A percentile compares a stretch with the other conserved stretches of the same genome.
These are phyloP conservation scores for Pangasius sanitwongsei DNA, from an alignment of 2,797 vertebrate genomes.

Conservation along the genomic window DNA sequence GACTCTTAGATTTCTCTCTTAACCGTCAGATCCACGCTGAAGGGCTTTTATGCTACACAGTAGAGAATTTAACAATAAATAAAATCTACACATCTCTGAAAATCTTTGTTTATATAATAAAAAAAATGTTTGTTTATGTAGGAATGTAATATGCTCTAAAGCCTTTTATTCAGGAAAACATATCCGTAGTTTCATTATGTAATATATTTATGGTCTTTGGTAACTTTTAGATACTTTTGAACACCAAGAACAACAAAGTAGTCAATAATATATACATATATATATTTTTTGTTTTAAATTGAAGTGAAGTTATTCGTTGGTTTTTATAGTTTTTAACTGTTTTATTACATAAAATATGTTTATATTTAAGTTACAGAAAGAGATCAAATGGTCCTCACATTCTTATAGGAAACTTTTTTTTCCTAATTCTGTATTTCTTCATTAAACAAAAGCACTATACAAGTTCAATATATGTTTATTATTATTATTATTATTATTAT, in stretches of 20 bases:
- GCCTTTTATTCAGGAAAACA: not conserved
- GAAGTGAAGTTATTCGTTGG: not conserved
- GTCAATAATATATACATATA: not conserved
- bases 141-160: not conserved
- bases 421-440: not conserved
- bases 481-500: conserved; percentile 22
- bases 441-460: not conserved
- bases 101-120: too few relatives aligned
- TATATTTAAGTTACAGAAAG: not conserved
- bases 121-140: too few relatives aligned
- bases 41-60: not conserved
- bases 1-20: not conserved
- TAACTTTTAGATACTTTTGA: not conserved
- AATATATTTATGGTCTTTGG: not conserved
- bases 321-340: not conserved
- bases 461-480: not conserved
- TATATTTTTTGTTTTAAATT: too few relatives aligned
- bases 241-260: too few relatives aligned
- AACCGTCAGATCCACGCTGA: not conserved
- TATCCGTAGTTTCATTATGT: not conserved
- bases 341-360: not conserved
- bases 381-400: not conserved
- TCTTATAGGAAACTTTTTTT: not conserved
- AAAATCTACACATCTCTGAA: too few relatives aligned
- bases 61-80: not conserved